Evolutionary conservation across 2,888 invertebrate species (phyloP), one percentile per base, ranked within the genome.

Genomic region (Callyntrura guangdongensis): DNA sequence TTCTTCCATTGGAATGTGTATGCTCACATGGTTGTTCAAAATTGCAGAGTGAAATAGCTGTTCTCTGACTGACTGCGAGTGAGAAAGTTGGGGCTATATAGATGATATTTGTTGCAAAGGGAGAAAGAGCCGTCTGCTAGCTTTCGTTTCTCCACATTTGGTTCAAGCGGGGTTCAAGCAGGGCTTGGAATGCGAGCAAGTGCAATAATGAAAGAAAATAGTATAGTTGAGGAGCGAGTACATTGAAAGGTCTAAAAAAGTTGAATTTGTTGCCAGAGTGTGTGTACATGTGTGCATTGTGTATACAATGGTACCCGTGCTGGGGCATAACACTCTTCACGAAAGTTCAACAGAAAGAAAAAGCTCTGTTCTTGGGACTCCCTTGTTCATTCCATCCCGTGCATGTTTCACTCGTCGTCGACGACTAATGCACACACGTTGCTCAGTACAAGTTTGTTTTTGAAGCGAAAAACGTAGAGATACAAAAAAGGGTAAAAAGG

Each of bases 381-480:
- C 25, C 64, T 81, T 81, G 67, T 27, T 87, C 81, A 86, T 90
- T 90, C 86, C 86, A 61, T 47, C 69, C 72, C 86, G 25, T 90
- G 53, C 86, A 69, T 67, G 27, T 27, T 59, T n/a, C 20, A 14
- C 17, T 8, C 14, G n/a, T 79, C 59, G 59, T 0, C 14, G n/a
- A 56, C 59, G 59, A 59, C 53, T 79, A 79, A 59, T 27, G 53
- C 56, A 59, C 25, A 59, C 59, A 79, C 85, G 69, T 69, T 85
- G 69, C 79, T 79, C 59, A 59, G n/a, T 59, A 59, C 79, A 56
- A 59, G 79, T 79, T 79, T 79, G 56, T 79, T 79, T 77, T 56
- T 27, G 79, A 79, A 64, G 82, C 20, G 36, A 82, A 64, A 11
- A 81, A 81, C 56, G 59, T 59, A 45, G 36, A 20, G 64, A 45